These are phyloP conservation scores for Ctenosaura bakeri DNA, from an alignment of 2,797 vertebrate species.

Conservation along the genomic window DNA sequence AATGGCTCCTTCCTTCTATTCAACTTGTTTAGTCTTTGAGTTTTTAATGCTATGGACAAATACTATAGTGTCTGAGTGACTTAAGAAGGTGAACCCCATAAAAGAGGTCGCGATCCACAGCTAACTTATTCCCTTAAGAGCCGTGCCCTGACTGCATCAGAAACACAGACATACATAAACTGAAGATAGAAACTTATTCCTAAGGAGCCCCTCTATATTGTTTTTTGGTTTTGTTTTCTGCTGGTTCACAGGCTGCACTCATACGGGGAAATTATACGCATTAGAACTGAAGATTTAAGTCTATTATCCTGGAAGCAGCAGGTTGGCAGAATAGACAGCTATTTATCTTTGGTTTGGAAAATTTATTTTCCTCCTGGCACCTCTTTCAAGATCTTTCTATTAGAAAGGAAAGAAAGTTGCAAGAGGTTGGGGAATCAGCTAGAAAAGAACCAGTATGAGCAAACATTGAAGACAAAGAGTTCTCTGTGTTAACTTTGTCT, in stretches of 20 bases:
- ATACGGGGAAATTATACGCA: slow-evolving; percentile 76
- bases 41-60: slow-evolving; percentile 91
- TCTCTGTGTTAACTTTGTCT: not conserved
- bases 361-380: not conserved
- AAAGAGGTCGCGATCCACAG: slow-evolving; percentile 92
- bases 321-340: slow-evolving; percentile 60
- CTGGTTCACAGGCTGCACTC: slow-evolving; percentile 84
- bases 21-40: slow-evolving; percentile 87
- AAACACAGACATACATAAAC: slow-evolving; percentile 82
- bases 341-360: not conserved
- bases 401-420: not conserved
- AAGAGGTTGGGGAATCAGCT: not conserved
- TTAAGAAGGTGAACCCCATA: slow-evolving; percentile 94
- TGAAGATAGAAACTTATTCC: slow-evolving; percentile 88
- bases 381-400: slow-evolving; percentile 24
- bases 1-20: slow-evolving; percentile 93
- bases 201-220: slow-evolving; percentile 84
- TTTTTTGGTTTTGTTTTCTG: slow-evolving; percentile 76
- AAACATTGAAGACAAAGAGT: slow-evolving; percentile 11
- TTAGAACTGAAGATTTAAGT: slow-evolving; percentile 80
- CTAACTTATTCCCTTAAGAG: slow-evolving; percentile 87
- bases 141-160: slow-evolving; percentile 85
- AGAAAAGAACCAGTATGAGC: not conserved
- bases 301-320: slow-evolving; percentile 82
- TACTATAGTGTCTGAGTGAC: slow-evolving; percentile 87